phyloP scores from a whole-genome alignment of 2,888 invertebrate species.

The Aspidiotus destructor region DNA sequence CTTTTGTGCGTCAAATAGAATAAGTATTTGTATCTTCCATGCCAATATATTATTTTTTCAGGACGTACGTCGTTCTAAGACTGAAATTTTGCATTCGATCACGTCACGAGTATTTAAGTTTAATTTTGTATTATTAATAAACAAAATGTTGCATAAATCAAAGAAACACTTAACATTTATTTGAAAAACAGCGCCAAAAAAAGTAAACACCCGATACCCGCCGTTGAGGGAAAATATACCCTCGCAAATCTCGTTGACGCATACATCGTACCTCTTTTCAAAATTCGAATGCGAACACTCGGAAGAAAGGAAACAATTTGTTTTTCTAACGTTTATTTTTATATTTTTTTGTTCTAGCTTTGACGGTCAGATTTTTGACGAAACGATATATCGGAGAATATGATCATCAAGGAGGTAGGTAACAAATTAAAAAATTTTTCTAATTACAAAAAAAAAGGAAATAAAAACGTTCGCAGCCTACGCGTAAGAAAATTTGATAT shows the following conservation, averaged over 20 bases:
- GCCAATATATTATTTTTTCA: not conserved
- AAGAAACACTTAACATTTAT: too few relatives aligned
- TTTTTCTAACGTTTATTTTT: not conserved
- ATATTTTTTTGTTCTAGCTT: conserved; percentile 47
- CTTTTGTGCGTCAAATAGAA: not conserved
- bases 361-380: conserved; percentile 84
- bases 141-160: not conserved
- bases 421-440: too few relatives aligned
- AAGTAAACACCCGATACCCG: too few relatives aligned
- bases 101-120: not conserved
- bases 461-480: too few relatives aligned
- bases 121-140: not conserved
- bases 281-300: too few relatives aligned
- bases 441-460: too few relatives aligned
- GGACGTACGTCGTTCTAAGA: not conserved
- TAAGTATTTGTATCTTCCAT: not conserved
- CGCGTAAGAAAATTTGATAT: too few relatives aligned
- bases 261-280: too few relatives aligned
- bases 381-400: conserved; percentile 90
- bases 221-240: too few relatives aligned
- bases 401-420: conserved; percentile 79
- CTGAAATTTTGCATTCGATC: not conserved
- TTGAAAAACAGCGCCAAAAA: too few relatives aligned
- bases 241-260: too few relatives aligned
- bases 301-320: not conserved